Evolutionary conservation across 1,140 invertebrate species (phyloP), one percentile per base, ranked within the genome.

Genomic region (Microplitis demolitor): DNA sequence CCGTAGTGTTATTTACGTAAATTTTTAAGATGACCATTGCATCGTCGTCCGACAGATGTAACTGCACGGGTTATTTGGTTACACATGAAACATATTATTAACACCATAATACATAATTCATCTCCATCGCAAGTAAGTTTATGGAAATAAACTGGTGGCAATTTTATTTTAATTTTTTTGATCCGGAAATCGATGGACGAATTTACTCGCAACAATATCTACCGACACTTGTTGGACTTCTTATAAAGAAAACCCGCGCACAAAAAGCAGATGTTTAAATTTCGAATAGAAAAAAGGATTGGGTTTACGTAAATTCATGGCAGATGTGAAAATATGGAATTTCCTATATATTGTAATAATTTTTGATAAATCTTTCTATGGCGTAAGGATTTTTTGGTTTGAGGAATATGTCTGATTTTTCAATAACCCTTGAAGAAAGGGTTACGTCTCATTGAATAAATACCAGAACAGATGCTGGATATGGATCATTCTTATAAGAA

Each of bases 241-340:
- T 54, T 54, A n/a, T 54, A 16, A 16, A 54, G 53, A 54, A 54
- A 54, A 54, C 5, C n/a, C 16, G 5, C 3, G n/a, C 13, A 4
- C 5, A 54, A 11, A 8, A n/a, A 35, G 14, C 61, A 63, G 61
- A 63, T 63, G 61, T 66, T 66, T 8, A 24, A 33, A 50, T 31
- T 51, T 51, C 16, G 1, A 64, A 64, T 64, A 6, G 24, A 63
- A 5, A 63, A 37, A 63, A 13, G 61, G 13, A 35, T 63, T 34
- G 24, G 11, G 24, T 51, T 66, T 66, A 66, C 45, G 63, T 66
- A 51, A 51, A 51, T 51, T 66, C 45, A 9, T 3, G 63, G 45
- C 63, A 66, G 63, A 66, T 66, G 63, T 51, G 14, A 9, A 66
- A 66, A 66, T 66, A 13, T 35, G 31, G 35, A 63, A 63, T 35